Conservation (phyloP, 2,113 vertebrate genomes). For the Geococcyx californianus region DNA sequence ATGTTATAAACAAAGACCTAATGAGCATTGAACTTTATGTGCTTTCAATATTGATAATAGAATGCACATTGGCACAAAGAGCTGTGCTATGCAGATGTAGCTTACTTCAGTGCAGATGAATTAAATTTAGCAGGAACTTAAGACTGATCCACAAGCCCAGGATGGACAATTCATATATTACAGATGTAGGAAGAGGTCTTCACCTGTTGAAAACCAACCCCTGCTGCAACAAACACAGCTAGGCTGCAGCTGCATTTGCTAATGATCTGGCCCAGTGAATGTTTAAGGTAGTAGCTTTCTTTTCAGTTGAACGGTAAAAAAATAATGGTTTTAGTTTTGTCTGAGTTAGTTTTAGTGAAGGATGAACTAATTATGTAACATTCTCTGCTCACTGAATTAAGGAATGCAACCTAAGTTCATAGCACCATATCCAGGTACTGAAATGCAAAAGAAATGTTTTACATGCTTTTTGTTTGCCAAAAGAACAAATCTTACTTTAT, state of each 20-base stretch:
- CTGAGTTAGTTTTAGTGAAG: not conserved
- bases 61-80: constrained; percentile 1
- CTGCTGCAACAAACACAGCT: not conserved
- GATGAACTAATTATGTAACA: not conserved
- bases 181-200: not conserved
- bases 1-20: constrained; percentile 10
- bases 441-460: not conserved
- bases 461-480: not conserved
- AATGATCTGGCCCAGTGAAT: not conserved
- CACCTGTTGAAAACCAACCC: not conserved
- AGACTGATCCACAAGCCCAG: not conserved
- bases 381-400: not conserved
- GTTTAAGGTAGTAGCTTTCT: not conserved
- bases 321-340: not conserved
- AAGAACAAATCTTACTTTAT: not conserved
- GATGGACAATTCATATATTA: not conserved
- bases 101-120: not conserved
- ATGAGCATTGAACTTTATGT: not conserved
- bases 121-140: not conserved
- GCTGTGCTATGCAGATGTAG: not conserved
- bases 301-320: not conserved
- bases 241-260: not conserved
- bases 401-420: not conserved
- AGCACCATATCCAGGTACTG: not conserved
- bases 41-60: constrained; percentile 10